Conservation (phyloP, 2,888 invertebrate genomes). For the Molanna angustata region DNA sequence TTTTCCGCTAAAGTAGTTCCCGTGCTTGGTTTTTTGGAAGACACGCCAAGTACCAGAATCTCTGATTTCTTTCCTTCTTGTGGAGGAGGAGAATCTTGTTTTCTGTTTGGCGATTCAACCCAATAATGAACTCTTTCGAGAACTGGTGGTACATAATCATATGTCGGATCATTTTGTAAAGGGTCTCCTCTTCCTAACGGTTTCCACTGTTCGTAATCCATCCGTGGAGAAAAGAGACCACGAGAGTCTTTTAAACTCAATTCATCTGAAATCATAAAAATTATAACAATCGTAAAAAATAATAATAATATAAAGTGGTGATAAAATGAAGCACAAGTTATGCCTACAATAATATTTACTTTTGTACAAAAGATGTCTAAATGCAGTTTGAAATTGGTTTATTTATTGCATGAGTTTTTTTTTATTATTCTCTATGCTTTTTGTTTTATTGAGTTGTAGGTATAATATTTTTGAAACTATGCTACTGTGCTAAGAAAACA, state of each 20-base stretch:
- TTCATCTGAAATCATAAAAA: slow-evolving; percentile 33
- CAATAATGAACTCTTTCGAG: slow-evolving; percentile 78
- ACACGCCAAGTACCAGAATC: slow-evolving; percentile 66
- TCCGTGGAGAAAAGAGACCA: slow-evolving; percentile 65
- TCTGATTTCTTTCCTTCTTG: slow-evolving; percentile 60
- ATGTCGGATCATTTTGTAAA: slow-evolving; percentile 79
- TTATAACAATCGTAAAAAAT: background rate
- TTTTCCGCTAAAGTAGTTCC: slow-evolving; percentile 40
- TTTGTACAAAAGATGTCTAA: too few species aligned
- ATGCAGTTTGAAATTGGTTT: too few species aligned
- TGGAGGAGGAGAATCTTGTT: slow-evolving; percentile 53
- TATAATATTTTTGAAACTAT: too few species aligned
- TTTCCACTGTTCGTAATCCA: slow-evolving; percentile 84
- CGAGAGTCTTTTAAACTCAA: slow-evolving; percentile 36
- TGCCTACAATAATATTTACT: too few species aligned
- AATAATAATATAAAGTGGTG: too few species aligned
- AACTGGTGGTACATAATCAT: slow-evolving; percentile 80
- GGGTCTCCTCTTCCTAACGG: slow-evolving; percentile 81
- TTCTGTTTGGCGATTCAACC: slow-evolving; percentile 62
- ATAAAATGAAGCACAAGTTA: too few species aligned
- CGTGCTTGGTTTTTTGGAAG: slow-evolving; percentile 64
- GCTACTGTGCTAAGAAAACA: too few species aligned
- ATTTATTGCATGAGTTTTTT: too few species aligned
- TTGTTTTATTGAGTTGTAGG: too few species aligned
- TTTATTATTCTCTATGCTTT: too few species aligned